Evolutionary conservation across 2,888 invertebrate species (phyloP).

Genomic region (Aporophyla nigra): DNA sequence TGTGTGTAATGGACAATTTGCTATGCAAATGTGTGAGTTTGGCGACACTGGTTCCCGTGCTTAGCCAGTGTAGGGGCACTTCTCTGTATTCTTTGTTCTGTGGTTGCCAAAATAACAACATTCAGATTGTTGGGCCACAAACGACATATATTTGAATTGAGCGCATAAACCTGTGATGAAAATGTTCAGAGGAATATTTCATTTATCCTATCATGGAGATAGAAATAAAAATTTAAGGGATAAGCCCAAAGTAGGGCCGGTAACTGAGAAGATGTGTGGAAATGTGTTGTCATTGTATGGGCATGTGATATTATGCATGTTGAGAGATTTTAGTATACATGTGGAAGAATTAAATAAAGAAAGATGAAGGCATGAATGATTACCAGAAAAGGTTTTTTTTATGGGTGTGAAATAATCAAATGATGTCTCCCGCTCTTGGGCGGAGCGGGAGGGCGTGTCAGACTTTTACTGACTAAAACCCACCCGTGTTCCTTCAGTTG

Average conservation of each 20-base stretch:
- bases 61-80: no score
- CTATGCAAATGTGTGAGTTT: no score
- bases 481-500: no score
- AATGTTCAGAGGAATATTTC: not conserved
- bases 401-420: no score
- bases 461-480: no score
- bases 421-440: no score
- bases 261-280: not conserved
- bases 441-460: no score
- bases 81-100: no score
- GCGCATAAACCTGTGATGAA: not conserved
- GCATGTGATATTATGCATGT: constrained; percentile 9
- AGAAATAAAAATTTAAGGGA: not conserved
- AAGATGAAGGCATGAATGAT: not conserved
- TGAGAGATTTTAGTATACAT: constrained; percentile 4
- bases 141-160: not conserved
- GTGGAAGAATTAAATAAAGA: not conserved
- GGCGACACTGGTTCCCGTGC: no score
- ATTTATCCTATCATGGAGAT: not conserved
- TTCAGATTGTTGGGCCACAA: not conserved
- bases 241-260: not conserved
- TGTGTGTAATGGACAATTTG: no score
- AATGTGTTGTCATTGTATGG: not conserved
- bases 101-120: not conserved
- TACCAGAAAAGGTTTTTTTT: not conserved